Evolutionary conservation across 1,140 invertebrate genomes (phyloP), one percentile per base, ranked within the genome.

Genomic region (Polypedilum vanderplanki): DNA sequence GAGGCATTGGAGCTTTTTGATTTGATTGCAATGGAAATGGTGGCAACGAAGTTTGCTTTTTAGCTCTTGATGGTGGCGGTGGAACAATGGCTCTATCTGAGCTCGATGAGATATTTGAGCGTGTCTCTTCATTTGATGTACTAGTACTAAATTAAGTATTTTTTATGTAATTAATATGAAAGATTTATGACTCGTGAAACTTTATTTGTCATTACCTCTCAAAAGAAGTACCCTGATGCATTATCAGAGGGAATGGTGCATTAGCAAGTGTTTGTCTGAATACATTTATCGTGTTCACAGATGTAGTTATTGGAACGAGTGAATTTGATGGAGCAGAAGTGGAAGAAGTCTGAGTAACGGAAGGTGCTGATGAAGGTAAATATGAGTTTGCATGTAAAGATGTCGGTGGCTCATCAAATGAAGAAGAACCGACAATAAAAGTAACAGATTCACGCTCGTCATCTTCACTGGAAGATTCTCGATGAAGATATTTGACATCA

Each of bases 1-100:
- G 73, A 73, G 74, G 74, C 67, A 77, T 22, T n/a, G 74, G 75
- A 24, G 75, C 40, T 12, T 40, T 40, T n/a, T n/a, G n/a, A 8
- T 70, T 41, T 57, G 73, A 7, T 40, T 41, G 33, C 33, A 40
- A n/a, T 33, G 40, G 12, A 17, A 24, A 17, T 15, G 46, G 22
- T 5, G 46, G 41, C 9, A 74, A 7, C 8, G 73, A 74, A 40
- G n/a, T 41, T 40, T 41, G 33, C 7, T 41, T 41, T 33, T 40
- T 64, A 10, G 17, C 18, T 1, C 74, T 5, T 4, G 46, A 8
- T 5, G 46, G 41, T 64, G 74, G 20, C 18, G 41, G 41, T 18
- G 74, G 46, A 22, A 74, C 4, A 46, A 33, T 33, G 12, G 73
- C 12, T n/a, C 74, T 41, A 57, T 74, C 74, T 15, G 74, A 74